Evolutionary conservation across 2,888 invertebrate genomes (phyloP), one percentile per base, ranked within the genome.

Genomic region (Hirudinaria manillensis): DNA sequence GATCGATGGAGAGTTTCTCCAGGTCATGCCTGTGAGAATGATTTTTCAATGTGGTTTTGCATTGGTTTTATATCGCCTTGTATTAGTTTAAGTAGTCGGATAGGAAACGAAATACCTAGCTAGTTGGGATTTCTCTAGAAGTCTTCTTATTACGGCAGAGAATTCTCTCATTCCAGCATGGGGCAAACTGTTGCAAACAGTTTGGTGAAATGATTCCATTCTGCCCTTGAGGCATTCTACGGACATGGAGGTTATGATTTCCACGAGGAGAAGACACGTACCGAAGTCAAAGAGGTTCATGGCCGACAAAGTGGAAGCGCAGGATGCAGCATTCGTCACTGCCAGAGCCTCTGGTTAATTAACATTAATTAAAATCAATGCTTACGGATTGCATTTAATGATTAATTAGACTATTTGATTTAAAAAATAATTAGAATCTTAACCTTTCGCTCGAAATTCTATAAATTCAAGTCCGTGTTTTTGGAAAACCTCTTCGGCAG

Each of bases 251-350:
- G 78, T 77, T 27, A 74, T 51, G 3, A 76, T 53, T 75, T 75
- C 36, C 74, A 79, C 79, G 27, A 80, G 75, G 16, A 80, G 51
- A 10, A 77, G 72, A n/a, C 77, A 78, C 36, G 71, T 55, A 53
- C 77, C 78, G n/a, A 78, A 76, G 16, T 77, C 77, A 66, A 76
- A 79, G 32, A 80, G 75, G 19, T 78, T 76, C 13, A 61, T 45
- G 34, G 78, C 76, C 0, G 76, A 80, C 34, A 80, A 72, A 21
- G 80, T 45, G 24, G 78, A 55, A 13, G 80, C 78, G 45, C 80
- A 77, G 0, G 80, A 79, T 10, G 79, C 72, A 3, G 80, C 61
- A 67, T 80, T 80, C 7, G 81, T 71, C 3, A 81, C 78, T 19
- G 79, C 81, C 21, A 81, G 76, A 19, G 80, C 81, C 76, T 81